Conservation (phyloP, 2,113 vertebrate genomes). For the Chitala chitala region DNA sequence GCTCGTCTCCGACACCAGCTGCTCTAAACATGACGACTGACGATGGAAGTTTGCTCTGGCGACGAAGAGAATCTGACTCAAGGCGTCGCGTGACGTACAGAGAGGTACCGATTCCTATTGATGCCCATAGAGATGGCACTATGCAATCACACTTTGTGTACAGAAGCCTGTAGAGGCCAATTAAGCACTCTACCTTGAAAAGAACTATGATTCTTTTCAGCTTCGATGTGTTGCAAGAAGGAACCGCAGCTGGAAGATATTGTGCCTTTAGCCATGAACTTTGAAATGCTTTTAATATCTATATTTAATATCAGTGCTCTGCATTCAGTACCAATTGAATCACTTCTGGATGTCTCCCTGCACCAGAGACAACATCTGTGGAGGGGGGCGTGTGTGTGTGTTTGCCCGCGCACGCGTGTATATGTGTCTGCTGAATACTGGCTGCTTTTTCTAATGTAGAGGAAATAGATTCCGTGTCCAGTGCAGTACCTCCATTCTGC, state of each 20-base stretch:
- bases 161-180: conserved; percentile 6
- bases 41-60: neutral
- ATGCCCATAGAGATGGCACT: neutral
- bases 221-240: neutral
- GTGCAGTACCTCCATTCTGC: conserved; percentile 87
- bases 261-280: conserved; percentile 11
- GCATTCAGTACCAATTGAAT: neutral
- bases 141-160: neutral
- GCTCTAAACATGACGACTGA: neutral
- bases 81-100: neutral
- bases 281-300: conserved; percentile 12
- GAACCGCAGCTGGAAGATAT: neutral
- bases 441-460: neutral
- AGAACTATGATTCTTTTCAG: conserved; percentile 15
- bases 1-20: neutral
- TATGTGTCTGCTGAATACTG: neutral
- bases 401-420: too few species aligned
- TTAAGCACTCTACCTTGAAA: conserved; percentile 9
- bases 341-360: neutral
- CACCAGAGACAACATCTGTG: neutral
- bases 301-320: conserved; percentile 13
- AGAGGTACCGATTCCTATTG: neutral
- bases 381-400: too few species aligned
- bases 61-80: neutral
- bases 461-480: neutral